These are phyloP conservation scores for Adelphocoris suturalis DNA, from an alignment of 2,888 invertebrate genomes.

Conservation along the genomic window DNA sequence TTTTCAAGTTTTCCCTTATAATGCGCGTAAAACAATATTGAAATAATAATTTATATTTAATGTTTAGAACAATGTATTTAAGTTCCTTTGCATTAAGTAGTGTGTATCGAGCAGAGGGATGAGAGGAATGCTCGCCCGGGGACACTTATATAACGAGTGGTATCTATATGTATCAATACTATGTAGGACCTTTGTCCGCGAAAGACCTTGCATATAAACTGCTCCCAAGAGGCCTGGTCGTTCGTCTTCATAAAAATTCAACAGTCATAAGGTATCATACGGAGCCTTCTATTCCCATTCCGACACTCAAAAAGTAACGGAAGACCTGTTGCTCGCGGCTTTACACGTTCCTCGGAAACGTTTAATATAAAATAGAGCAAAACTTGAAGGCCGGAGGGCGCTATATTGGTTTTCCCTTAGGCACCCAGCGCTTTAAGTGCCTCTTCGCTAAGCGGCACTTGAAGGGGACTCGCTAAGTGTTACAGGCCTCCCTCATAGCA, in stretches of 20 bases:
- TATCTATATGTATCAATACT: too few species aligned
- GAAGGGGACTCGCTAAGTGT: conserved; percentile 5
- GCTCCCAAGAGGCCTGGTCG: too few species aligned
- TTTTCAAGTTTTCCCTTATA: too few species aligned
- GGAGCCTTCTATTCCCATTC: background rate
- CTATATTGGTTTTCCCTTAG: conserved; percentile 30
- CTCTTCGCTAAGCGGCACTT: conserved; percentile 27
- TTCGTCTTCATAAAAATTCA: conserved; percentile 6
- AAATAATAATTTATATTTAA: too few species aligned
- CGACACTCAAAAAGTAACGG: background rate
- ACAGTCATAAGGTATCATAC: background rate
- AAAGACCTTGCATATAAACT: too few species aligned
- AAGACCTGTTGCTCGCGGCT: background rate
- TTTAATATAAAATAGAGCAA: conserved; percentile 36
- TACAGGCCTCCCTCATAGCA: conserved; percentile 3
- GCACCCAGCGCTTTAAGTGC: conserved; percentile 4
- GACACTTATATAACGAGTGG: too few species aligned
- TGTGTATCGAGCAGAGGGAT: too few species aligned
- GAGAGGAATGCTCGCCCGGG: too few species aligned
- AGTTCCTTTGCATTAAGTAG: too few species aligned
- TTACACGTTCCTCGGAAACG: conserved; percentile 3
- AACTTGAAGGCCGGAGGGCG: conserved; percentile 24
- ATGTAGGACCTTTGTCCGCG: too few species aligned
- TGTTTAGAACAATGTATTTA: too few species aligned
- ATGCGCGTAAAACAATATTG: too few species aligned